phyloP scores from a whole-genome alignment of 92 coral and sea anemone genomes.

The Siderastrea siderea region DNA sequence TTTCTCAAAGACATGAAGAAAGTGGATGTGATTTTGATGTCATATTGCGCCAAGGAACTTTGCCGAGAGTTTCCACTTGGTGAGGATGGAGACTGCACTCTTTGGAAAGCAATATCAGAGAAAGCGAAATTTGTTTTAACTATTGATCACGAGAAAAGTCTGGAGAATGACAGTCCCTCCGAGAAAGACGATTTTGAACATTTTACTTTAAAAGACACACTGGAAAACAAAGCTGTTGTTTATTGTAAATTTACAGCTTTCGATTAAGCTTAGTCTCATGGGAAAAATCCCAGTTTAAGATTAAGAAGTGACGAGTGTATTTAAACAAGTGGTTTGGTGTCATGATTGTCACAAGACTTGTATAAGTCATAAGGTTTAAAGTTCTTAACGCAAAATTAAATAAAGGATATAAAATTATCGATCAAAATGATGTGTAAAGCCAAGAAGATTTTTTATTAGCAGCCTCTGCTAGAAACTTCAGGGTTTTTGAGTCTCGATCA shows the following conservation, averaged over 20 bases:
- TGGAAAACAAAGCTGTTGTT: constrained; percentile 25
- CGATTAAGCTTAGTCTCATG: background rate
- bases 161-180: background rate
- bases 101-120: constrained; percentile 68
- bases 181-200: constrained; percentile 33
- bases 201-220: constrained; percentile 13
- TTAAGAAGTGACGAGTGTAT: background rate
- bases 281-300: background rate
- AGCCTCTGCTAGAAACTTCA: no score
- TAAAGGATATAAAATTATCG: no score
- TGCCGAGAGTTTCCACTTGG: background rate
- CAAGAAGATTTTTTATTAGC: no score
- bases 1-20: constrained; percentile 47
- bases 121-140: constrained; percentile 76
- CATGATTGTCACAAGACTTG: background rate
- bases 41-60: constrained; percentile 44
- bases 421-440: no score
- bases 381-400: background rate
- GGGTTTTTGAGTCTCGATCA: no score
- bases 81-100: background rate
- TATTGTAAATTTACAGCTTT: constrained; percentile 24
- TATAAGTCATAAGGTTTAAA: background rate
- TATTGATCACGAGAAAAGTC: constrained; percentile 42
- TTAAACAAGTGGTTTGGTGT: background rate
- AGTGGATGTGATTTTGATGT: constrained; percentile 68